Conservation (phyloP, 2,888 invertebrate species). For the Ernsta delagoae region DNA sequence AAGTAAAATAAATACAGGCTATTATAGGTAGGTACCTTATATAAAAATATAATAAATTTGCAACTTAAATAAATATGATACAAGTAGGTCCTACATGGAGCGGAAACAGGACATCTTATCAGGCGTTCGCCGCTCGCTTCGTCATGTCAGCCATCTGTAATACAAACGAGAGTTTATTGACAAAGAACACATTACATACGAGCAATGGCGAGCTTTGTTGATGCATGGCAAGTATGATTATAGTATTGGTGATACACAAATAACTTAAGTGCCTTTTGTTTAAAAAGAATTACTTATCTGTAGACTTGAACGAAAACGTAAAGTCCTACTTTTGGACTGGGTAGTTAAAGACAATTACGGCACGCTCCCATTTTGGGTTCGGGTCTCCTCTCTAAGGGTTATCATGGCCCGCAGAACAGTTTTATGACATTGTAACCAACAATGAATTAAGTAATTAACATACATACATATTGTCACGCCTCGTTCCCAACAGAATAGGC, state of each 20-base stretch:
- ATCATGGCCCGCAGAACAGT: no score
- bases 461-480: no score
- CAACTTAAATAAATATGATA: slow-evolving; percentile 9
- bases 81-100: background rate
- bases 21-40: no score
- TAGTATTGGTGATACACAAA: background rate
- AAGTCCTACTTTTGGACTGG: no score
- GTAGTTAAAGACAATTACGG: no score
- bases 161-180: slow-evolving; percentile 1
- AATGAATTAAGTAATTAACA: no score
- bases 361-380: no score
- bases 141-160: slow-evolving; percentile 38
- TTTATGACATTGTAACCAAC: no score
- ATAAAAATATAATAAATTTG: background rate
- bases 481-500: no score
- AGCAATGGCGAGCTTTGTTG: slow-evolving; percentile 11
- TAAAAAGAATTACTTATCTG: background rate
- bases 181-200: background rate
- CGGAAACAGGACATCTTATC: slow-evolving; percentile 26
- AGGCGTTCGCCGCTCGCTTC: background rate
- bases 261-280: background rate
- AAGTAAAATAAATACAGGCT: background rate
- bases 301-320: no score
- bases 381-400: no score
- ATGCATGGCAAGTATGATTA: background rate